Evolutionary conservation across 2,888 invertebrate species (phyloP).

Genomic region (Oscheius sp.): DNA sequence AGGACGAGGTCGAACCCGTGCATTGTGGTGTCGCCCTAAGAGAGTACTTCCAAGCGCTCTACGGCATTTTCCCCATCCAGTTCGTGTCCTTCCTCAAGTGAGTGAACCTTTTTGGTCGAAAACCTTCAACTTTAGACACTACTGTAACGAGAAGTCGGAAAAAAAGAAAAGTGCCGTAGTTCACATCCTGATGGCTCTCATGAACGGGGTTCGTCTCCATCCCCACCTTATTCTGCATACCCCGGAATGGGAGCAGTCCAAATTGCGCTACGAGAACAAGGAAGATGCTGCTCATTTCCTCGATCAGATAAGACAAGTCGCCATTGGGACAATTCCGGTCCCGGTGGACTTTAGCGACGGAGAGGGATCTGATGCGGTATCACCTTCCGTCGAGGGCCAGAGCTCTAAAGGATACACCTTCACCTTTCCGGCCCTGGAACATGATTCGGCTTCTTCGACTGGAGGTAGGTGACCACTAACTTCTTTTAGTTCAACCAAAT

Average conservation of each 20-base stretch:
- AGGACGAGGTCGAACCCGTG: conserved; percentile 35
- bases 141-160: conserved; percentile 15
- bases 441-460: conserved; percentile 19
- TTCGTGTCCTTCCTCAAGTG: conserved; percentile 46
- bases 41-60: conserved; percentile 48
- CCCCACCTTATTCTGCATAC: conserved; percentile 45
- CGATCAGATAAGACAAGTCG: conserved; percentile 34
- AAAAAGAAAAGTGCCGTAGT: conserved; percentile 12
- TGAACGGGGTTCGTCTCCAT: conserved; percentile 46
- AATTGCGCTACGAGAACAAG: conserved; percentile 11
- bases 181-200: conserved; percentile 30
- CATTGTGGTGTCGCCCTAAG: conserved; percentile 43
- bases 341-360: conserved; percentile 10
- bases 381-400: background rate
- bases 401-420: conserved; percentile 5
- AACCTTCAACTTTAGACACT: background rate
- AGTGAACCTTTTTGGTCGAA: too few relatives aligned
- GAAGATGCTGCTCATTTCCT: conserved; percentile 37
- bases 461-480: background rate
- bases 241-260: conserved; percentile 43
- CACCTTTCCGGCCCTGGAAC: conserved; percentile 11
- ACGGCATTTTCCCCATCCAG: conserved; percentile 55
- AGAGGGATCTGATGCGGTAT: background rate
- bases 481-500: background rate
- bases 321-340: conserved; percentile 42